Percentiles rank a stretch among this genome's conserved stretches.
Conservation (phyloP, 2,797 vertebrate species). For the Xiphorhynchus erythropygius region DNA sequence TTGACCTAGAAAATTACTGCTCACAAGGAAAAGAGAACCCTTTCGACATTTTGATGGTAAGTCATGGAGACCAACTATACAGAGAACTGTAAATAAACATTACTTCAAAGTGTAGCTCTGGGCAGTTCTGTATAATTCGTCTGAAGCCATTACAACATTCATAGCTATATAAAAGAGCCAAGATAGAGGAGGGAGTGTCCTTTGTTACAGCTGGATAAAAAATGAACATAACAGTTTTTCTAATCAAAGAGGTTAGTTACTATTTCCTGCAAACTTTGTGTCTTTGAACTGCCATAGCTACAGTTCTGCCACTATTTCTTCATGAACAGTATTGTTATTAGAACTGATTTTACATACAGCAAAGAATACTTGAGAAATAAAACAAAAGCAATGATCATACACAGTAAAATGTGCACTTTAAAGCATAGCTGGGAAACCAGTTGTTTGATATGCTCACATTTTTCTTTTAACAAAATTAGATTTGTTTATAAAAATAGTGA, state of each 20-base stretch:
- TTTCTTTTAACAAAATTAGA: neutral
- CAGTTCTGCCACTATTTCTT: neutral
- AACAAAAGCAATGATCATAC: neutral
- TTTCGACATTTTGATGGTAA: slow-evolving; percentile 39
- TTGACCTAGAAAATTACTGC: slow-evolving; percentile 59
- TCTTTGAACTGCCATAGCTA: neutral
- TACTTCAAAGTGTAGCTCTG: slow-evolving; percentile 53
- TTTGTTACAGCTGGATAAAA: neutral
- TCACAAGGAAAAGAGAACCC: slow-evolving; percentile 24
- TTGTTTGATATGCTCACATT: neutral
- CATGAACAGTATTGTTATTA: neutral
- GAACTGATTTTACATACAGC: neutral
- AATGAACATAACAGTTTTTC: neutral
- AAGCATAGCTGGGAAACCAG: neutral
- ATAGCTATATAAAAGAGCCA: neutral
- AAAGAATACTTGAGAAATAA: neutral
- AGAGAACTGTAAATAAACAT: slow-evolving; percentile 56
- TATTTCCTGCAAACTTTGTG: neutral
- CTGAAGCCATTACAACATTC: neutral
- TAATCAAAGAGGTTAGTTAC: neutral
- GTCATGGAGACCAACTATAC: slow-evolving; percentile 33
- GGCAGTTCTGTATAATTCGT: slow-evolving; percentile 22
- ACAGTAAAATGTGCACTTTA: neutral
- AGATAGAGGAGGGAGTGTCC: neutral
- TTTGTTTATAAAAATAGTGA: neutral